These are phyloP conservation scores for Alosa alosa DNA, from an alignment of 2,113 vertebrate species.

Conservation along the genomic window DNA sequence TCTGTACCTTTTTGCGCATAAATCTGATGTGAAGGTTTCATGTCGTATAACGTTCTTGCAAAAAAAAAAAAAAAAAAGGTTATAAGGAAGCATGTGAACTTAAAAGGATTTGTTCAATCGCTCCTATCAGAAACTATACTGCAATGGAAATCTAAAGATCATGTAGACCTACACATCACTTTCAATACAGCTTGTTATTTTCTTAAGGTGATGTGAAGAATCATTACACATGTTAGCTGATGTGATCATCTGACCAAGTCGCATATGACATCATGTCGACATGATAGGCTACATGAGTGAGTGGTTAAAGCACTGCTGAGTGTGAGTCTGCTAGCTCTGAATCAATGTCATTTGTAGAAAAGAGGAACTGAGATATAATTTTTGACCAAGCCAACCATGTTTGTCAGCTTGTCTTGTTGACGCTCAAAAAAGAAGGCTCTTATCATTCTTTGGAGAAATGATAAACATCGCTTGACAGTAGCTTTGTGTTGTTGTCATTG, in stretches of 20 bases:
- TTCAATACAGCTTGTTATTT: neutral
- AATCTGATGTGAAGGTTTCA: neutral
- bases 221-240: neutral
- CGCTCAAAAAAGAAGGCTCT: neutral
- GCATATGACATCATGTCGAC: neutral
- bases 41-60: neutral
- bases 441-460: neutral
- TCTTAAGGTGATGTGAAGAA: neutral
- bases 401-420: neutral
- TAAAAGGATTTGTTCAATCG: neutral
- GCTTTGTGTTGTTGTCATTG: neutral
- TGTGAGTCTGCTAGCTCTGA: neutral
- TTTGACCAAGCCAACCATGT: neutral
- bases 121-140: neutral
- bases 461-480: neutral
- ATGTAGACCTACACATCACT: neutral
- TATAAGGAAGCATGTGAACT: neutral
- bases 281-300: too few relatives aligned
- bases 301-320: neutral
- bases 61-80: neutral
- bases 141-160: neutral
- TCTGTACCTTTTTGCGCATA: neutral
- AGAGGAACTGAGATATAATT: neutral
- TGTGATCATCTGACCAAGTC: neutral
- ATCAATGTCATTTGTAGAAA: neutral